These are phyloP conservation scores for Criorhina ranunculi DNA, from an alignment of 2,888 invertebrate genomes.

Conservation along the genomic window DNA sequence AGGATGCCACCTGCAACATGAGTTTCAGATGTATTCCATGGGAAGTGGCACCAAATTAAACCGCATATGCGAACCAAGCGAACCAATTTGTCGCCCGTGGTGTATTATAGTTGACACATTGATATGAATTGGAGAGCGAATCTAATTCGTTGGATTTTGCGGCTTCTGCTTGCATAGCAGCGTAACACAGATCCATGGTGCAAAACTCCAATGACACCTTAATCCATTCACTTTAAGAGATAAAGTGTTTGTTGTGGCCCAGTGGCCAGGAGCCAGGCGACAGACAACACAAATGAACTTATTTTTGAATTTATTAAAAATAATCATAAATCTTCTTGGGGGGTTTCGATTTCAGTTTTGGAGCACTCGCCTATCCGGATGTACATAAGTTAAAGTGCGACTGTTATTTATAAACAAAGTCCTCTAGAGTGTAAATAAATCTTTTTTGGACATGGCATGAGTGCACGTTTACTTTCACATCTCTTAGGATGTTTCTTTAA, in stretches of 20 bases:
- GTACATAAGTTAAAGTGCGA: background rate
- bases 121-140: slow-evolving; percentile 72
- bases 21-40: slow-evolving; percentile 10
- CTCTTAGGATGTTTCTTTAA: slow-evolving; percentile 33
- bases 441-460: background rate
- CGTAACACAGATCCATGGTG: slow-evolving; percentile 66
- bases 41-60: slow-evolving; percentile 17
- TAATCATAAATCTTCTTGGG: slow-evolving; percentile 61
- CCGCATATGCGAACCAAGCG: background rate
- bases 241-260: slow-evolving; percentile 51
- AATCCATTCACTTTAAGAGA: slow-evolving; percentile 65
- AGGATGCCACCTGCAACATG: slow-evolving; percentile 53
- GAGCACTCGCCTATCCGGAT: slow-evolving; percentile 20
- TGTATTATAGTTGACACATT: slow-evolving; percentile 73
- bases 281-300: slow-evolving; percentile 18
- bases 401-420: slow-evolving; percentile 11
- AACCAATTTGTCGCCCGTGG: slow-evolving; percentile 74
- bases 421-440: slow-evolving; percentile 17
- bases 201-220: slow-evolving; percentile 62
- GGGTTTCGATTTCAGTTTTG: slow-evolving; percentile 17
- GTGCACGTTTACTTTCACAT: slow-evolving; percentile 54
- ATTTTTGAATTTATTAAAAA: slow-evolving; percentile 53
- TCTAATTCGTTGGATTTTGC: slow-evolving; percentile 50
- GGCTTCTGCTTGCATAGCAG: slow-evolving; percentile 36
- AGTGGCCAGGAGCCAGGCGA: background rate